Percentiles rank a stretch among this genome's conserved stretches.
Conservation (phyloP, 1,140 invertebrate species). For the Tachypleus tridentatus region DNA sequence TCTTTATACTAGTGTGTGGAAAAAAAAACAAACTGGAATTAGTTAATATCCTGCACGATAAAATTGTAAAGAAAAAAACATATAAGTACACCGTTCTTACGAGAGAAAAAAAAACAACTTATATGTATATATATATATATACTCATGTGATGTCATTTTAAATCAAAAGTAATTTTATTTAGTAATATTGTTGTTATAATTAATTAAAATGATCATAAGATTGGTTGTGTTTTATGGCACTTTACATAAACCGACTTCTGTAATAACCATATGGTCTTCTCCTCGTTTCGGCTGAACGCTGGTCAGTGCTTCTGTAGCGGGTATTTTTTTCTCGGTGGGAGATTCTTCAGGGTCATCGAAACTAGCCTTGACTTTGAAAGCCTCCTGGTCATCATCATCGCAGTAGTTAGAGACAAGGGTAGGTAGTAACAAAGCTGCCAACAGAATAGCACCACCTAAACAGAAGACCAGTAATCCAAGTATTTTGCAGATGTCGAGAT, state of each 20-base stretch:
- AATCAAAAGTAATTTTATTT: too few relatives aligned
- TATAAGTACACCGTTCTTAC: too few relatives aligned
- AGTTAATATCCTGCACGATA: too few relatives aligned
- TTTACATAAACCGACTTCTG: slow-evolving; percentile 17
- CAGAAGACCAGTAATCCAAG: slow-evolving; percentile 41
- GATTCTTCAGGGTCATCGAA: neutral
- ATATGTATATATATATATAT: too few relatives aligned
- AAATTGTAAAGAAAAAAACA: too few relatives aligned
- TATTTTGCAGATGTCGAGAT: slow-evolving; percentile 40
- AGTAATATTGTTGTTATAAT: too few relatives aligned
- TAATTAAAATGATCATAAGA: too few relatives aligned
- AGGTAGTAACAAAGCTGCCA: slow-evolving; percentile 38
- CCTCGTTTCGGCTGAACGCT: slow-evolving; percentile 21
- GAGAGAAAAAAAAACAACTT: too few relatives aligned
- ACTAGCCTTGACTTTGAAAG: slow-evolving; percentile 6
- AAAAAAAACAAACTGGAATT: too few relatives aligned
- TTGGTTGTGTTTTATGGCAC: slow-evolving; percentile 7
- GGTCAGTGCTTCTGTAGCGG: slow-evolving; percentile 21
- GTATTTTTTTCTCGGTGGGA: slow-evolving; percentile 17
- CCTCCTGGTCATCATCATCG: slow-evolving; percentile 28
- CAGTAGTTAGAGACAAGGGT: slow-evolving; percentile 37
- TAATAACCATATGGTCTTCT: slow-evolving; percentile 16
- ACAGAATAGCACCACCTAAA: slow-evolving; percentile 38
- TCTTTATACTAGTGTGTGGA: too few relatives aligned
- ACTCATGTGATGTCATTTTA: too few relatives aligned